Evolutionary conservation across 2,113 vertebrate species (phyloP).

Genomic region (Synodontis membranacea): DNA sequence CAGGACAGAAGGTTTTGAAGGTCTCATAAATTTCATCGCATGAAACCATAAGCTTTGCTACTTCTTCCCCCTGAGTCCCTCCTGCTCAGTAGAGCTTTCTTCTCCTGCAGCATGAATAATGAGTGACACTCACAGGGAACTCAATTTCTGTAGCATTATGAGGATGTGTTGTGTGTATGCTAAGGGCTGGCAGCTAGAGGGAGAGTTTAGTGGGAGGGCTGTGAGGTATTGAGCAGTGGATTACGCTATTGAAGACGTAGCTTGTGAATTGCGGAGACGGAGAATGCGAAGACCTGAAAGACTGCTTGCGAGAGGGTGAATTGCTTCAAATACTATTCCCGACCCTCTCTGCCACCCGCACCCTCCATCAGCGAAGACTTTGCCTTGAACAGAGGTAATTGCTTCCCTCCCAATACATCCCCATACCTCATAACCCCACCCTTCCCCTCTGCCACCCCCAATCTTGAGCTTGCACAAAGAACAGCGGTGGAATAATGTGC

Average conservation of each 20-base stretch:
- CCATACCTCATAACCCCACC: slow-evolving; percentile 47
- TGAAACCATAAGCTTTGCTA: slow-evolving; percentile 32
- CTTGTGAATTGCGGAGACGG: slow-evolving; percentile 28
- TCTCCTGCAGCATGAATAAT: slow-evolving; percentile 48
- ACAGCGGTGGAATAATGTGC: slow-evolving; percentile 53
- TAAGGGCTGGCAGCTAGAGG: slow-evolving; percentile 35
- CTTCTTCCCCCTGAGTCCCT: slow-evolving; percentile 28
- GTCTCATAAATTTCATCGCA: slow-evolving; percentile 39
- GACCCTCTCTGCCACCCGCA: slow-evolving; percentile 14
- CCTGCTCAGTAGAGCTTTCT: slow-evolving; percentile 38
- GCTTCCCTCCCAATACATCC: slow-evolving; percentile 45
- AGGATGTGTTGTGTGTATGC: slow-evolving; percentile 45
- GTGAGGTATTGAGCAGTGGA: slow-evolving; percentile 25
- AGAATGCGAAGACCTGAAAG: slow-evolving; percentile 18
- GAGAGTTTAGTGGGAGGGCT: slow-evolving; percentile 42
- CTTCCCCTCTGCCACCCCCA: slow-evolving; percentile 24
- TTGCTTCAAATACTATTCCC: slow-evolving; percentile 44
- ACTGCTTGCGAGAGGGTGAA: slow-evolving; percentile 21
- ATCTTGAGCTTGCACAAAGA: slow-evolving; percentile 53
- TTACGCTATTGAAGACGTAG: slow-evolving; percentile 34
- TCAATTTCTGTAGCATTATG: slow-evolving; percentile 44
- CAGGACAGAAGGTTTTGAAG: slow-evolving; percentile 16
- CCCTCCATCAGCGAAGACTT: slow-evolving; percentile 39
- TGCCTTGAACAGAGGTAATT: slow-evolving; percentile 49
- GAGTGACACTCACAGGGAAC: slow-evolving; percentile 44